Evolutionary conservation across 1,140 invertebrate species (phyloP), one percentile per base, ranked within the genome.

Genomic region (Halictus rubicundus): DNA sequence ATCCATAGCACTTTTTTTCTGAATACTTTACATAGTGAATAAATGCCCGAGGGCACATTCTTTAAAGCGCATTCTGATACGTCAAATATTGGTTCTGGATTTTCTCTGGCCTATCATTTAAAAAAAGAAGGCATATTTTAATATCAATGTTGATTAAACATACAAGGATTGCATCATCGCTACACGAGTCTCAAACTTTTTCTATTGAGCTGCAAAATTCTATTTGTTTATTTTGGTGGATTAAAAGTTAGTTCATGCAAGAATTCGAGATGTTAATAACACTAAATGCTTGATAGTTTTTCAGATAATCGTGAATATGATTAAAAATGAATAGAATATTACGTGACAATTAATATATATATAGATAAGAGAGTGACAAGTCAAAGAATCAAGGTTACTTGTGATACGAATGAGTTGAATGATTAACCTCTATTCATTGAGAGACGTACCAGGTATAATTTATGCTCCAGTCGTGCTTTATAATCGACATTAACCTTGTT

Each of bases 21-120:
- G 85, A 96, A 96, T 60, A 97, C 96, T 91, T 95, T 96, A 90
- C 96, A 97, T 54, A 96, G 92, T 4, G 95, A 95, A 93, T 95
- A 97, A 79, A 96, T 96, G 68, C 96, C 96, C 70, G 94, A 93
- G 32, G 96, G 96, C 60, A 97, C 94, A 68, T 94, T 92, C 86
- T 94, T 94, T 66, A 97, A 93, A 83, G 94, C 93, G 92, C 96
- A 97, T 78, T 96, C 95, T 4, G 96, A 95, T 78, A 97, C 90
- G 92, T 97, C 96, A 89, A 96, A 97, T 65, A 95, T 92, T 74
- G 95, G 94, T 88, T 96, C 96, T 23, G 96, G 96, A 85, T 94
- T 95, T 92, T 97, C 96, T 88, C 95, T 94, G 27, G 96, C 96
- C 94, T 95, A 85, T 65, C 19, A 16, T 27, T 57, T 32, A 23